Evolutionary conservation across 2,888 invertebrate species (phyloP), one percentile per base, ranked within the genome.

Genomic region (Apamea epomidion): DNA sequence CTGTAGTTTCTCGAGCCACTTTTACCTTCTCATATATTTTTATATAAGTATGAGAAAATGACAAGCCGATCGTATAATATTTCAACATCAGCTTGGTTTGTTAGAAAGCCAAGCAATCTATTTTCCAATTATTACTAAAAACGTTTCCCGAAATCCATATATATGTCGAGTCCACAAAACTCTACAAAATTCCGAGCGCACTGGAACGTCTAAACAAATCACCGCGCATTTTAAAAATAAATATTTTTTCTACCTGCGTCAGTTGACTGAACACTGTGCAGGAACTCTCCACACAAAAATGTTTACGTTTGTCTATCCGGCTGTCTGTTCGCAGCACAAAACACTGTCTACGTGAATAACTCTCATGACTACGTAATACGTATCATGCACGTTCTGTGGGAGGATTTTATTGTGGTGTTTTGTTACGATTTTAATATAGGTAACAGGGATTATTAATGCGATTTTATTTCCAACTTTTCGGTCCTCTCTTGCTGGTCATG

Each of bases 221-320:
- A 29, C 60, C 18, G 12, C 25, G 16, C 45, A 78, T 83, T 60
- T 70, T 60, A 71, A 74, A 74, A 70, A 70, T 76, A 76, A 70
- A 81, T 45, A 32, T 73, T 72, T 65, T 71, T 69, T 54, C n/a
- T 18, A 69, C 74, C 65, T 51, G 64, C 45, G n/a, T 69, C 71
- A 51, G 42, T 77, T 68, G 74, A 72, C 74, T 67, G 70, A 64
- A 72, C 86, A 80, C 77, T 80, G 65, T 77, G 70, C 87, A 88
- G 80, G 78, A 77, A 79, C 78, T 80, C 81, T 65, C 32, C 37
- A 73, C 68, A 51, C 68, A 74, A 77, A 70, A 75, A 69, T 88
- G 86, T 88, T 87, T 87, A 88, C 58, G 79, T 83, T 80, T 65
- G 25, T 77, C 67, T 79, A 77, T 85, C 85, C 82, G 77, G 78